Evolutionary conservation across 1,140 invertebrate genomes (phyloP), one percentile per base, ranked within the genome.

Genomic region (Drosophila truncata): DNA sequence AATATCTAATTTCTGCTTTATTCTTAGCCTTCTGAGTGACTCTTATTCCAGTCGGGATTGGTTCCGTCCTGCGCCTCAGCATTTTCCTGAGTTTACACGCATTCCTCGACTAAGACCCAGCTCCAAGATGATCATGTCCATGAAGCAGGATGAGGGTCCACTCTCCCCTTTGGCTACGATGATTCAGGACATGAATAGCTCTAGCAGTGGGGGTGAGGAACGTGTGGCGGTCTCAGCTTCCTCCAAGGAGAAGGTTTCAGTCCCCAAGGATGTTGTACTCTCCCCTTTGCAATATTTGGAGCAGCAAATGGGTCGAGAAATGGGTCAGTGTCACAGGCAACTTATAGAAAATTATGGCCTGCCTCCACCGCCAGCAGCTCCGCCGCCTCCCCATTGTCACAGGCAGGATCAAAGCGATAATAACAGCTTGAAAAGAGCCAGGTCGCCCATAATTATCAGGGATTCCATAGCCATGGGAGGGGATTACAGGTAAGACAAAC

Each of bases 101-200:
- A 92, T 92, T 52, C 91, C 91, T 9, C 82, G 80, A 46, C 49
- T 92, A 37, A 74, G 91, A 0, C 91, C 91, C n/a, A 92, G 91
- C 46, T 92, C 91, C 8, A 92, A 92, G 20, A 92, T 87, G 69
- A 58, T 92, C 20, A 92, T 92, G 86, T 92, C 91, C 27, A 92
- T 92, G 58, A 92, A 92, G 31, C 80, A 91, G 23, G 84, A 92
- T 18, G 87, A 92, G 47, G 85, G 88, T 39, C 82, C 90, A 0
- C 72, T 80, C 8, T 92, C 91, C 2, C 91, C 91, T 0, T 54
- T 92, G 14, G 91, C 91, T 27, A 87, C 91, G 25, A 91, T 92
- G 88, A 79, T 92, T 31, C 82, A 92, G 57, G 91, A 92, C 42
- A 92, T 92, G 16, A 92, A 84, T 54, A 90, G 84, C 23, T 92